These are phyloP conservation scores for Peribatodes rhomboidaria DNA, from an alignment of 2,888 invertebrate genomes.

Conservation along the genomic window DNA sequence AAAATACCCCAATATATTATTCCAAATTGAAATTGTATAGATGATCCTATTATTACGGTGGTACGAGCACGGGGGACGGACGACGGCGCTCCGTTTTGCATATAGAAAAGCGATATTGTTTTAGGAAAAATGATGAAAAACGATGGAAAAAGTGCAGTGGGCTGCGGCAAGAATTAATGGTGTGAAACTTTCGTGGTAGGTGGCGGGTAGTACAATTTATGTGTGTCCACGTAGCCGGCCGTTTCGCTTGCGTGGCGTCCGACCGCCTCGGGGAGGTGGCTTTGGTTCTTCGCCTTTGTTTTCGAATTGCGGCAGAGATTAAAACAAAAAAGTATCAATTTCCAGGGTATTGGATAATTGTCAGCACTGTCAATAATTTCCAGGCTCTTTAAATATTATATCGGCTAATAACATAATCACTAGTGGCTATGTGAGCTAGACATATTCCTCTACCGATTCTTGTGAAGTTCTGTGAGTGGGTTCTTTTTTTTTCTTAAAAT, in stretches of 20 bases:
- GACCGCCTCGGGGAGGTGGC: slow-evolving; percentile 38
- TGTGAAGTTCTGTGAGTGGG: no score
- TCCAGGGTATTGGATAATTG: neutral
- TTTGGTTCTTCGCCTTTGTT: slow-evolving; percentile 29
- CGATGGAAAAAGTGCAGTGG: slow-evolving; percentile 76
- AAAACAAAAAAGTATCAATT: neutral
- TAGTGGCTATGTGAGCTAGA: no score
- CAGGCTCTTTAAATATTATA: no score
- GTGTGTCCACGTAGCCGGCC: slow-evolving; percentile 64
- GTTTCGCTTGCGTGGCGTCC: slow-evolving; percentile 45
- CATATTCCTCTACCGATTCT: no score
- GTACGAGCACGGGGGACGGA: slow-evolving; percentile 61
- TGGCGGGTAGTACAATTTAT: slow-evolving; percentile 68
- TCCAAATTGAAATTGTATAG: slow-evolving; percentile 73
- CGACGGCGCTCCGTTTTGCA: slow-evolving; percentile 66
- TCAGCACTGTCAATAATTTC: no score
- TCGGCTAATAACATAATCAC: no score
- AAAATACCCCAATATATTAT: slow-evolving; percentile 79
- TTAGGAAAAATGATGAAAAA: slow-evolving; percentile 43
- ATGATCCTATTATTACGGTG: slow-evolving; percentile 78
- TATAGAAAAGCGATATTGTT: slow-evolving; percentile 73
- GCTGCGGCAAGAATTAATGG: slow-evolving; percentile 82
- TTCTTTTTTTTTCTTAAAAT: no score
- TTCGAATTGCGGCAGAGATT: neutral
- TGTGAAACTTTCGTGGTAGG: slow-evolving; percentile 75